These are phyloP conservation scores for Leptatherina wallacei DNA, from an alignment of 2,797 vertebrate genomes.

Conservation along the genomic window DNA sequence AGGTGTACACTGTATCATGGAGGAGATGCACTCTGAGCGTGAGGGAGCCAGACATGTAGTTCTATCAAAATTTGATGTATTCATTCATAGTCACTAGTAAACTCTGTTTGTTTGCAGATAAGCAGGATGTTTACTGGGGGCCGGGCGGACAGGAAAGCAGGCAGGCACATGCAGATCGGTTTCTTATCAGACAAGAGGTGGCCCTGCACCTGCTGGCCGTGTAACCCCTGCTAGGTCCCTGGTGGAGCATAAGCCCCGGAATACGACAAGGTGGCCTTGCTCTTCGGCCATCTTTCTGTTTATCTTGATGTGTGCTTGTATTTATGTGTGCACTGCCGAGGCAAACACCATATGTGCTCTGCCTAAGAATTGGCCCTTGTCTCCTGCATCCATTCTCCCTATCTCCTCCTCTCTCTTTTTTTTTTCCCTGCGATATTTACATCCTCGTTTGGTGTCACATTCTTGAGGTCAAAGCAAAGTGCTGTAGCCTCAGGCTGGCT, in stretches of 20 bases:
- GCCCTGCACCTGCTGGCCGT: conserved; percentile 54
- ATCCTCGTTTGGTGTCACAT: conserved; percentile 76
- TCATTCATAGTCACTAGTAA: conserved; percentile 77
- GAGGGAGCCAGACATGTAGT: conserved; percentile 59
- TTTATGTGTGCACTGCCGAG: conserved; percentile 32
- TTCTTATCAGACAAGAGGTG: conserved; percentile 64
- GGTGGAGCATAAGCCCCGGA: conserved; percentile 11
- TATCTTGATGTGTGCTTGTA: conserved; percentile 40
- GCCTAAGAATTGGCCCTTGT: conserved; percentile 38
- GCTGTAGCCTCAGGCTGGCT: conserved; percentile 70
- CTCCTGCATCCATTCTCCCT: neutral
- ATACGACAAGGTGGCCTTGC: conserved; percentile 2
- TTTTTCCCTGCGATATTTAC: conserved; percentile 63
- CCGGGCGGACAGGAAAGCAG: conserved; percentile 37
- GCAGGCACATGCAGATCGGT: conserved; percentile 66
- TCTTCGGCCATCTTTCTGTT: conserved; percentile 27
- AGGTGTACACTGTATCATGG: conserved; percentile 82
- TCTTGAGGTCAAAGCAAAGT: conserved; percentile 71
- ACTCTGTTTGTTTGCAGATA: conserved; percentile 84
- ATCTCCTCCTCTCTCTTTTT: conserved; percentile 19
- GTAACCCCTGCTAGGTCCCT: conserved; percentile 58
- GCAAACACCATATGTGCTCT: conserved; percentile 57
- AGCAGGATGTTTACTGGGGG: conserved; percentile 71
- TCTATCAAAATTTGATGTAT: conserved; percentile 84
- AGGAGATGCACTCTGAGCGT: conserved; percentile 60